A percentile compares a stretch with the other conserved stretches of the same genome.
Conservation (phyloP, 2,888 invertebrate genomes). For the Conops quadrifasciatus region DNA sequence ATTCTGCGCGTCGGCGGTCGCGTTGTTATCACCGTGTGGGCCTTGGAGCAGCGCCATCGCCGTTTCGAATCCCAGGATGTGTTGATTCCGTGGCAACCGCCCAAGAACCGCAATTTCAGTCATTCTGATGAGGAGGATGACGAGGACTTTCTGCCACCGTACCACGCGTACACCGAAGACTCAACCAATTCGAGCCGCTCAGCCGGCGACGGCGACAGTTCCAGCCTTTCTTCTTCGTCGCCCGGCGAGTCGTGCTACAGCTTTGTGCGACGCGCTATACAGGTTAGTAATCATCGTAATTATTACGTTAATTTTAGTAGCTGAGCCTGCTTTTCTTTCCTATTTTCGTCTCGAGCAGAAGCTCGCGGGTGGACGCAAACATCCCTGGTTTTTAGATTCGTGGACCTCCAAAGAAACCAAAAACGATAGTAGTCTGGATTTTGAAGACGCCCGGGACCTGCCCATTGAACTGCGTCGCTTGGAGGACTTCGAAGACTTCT, state of each 20-base stretch:
- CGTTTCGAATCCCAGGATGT: conserved; percentile 82
- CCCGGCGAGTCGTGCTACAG: conserved; percentile 95
- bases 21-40: conserved; percentile 94
- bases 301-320: background rate
- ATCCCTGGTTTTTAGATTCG: conserved; percentile 82
- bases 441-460: conserved; percentile 76
- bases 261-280: conserved; percentile 87
- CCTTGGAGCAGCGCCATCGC: conserved; percentile 91
- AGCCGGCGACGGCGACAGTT: conserved; percentile 74
- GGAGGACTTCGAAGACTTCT: conserved; percentile 71
- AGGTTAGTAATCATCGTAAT: conserved; percentile 63
- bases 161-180: conserved; percentile 74
- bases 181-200: conserved; percentile 73
- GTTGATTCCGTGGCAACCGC: conserved; percentile 89
- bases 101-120: conserved; percentile 61
- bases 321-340: background rate
- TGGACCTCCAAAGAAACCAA: conserved; percentile 72
- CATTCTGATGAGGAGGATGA: conserved; percentile 67
- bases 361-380: conserved; percentile 77
- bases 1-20: conserved; percentile 89
- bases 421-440: conserved; percentile 71
- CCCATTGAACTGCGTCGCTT: conserved; percentile 88
- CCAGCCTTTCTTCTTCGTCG: conserved; percentile 80
- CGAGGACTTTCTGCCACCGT: conserved; percentile 67
- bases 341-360: conserved; percentile 68